Base-by-base conservation (phyloP, 2,113 vertebrate genomes). In the Apteryx mantelli region DNA sequence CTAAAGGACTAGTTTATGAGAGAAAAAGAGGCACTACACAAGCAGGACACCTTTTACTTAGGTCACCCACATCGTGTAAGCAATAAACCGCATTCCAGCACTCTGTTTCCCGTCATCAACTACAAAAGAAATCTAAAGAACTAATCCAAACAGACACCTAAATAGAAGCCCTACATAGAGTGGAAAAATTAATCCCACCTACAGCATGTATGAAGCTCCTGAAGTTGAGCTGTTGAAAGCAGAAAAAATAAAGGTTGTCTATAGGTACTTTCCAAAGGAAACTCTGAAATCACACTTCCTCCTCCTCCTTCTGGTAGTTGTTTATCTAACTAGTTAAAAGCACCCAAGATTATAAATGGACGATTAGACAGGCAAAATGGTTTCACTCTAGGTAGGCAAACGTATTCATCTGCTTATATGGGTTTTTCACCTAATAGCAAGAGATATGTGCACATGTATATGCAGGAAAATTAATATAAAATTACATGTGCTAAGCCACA, bases 231-330 rank as follows among this genome's bases (percentile, higher is more conserved):
- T 60, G 10, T 1, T 25, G 44, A 75, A 40, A 34, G 38, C 63
- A 56, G n/a, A 26, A 11, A 36, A 36, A 36, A 11, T n/a, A 18
- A 6, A 50, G 25, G 38, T 13, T 11, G 9, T 7, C 32, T 60
- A 32, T 22, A 42, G 91, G 93, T 60, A 9, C 80, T 97, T 95
- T 97, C 91, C 91, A 69, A 52, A 88, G 95, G 80, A 93, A 94
- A 44, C 40, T 17, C 69, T 85, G 56, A 96, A 40, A 13, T 89
- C 38, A 8, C 88, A 25, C 46, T 91, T 60, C 56, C 56, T 60
- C 56, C 56, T 60, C 55, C 15, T 96, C 94, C 90, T 74, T 66
- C 70, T 66, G 3, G 21, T 1, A 5, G 40, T 0, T 89, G 65
- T 74, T 89, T 82, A 5, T 61, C 64, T 58, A 11, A 3, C 50